Percentiles rank a stretch among this genome's conserved stretches.
phyloP scores from a whole-genome alignment of 2,888 invertebrate species.

The Aquatica leii region DNA sequence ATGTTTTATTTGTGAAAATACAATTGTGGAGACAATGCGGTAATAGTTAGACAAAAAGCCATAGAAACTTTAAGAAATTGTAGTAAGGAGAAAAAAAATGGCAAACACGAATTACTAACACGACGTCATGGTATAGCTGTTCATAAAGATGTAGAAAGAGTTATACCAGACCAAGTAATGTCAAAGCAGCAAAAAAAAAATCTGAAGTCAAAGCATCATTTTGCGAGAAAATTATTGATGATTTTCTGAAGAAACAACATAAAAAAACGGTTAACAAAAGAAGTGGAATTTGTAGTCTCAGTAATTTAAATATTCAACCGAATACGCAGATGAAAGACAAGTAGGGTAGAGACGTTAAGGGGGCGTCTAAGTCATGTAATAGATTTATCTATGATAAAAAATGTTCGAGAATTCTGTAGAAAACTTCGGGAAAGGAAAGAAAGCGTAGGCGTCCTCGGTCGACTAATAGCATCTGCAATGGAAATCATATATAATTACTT shows the following conservation, averaged over 20 bases:
- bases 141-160: not conserved
- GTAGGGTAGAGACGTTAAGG: not conserved
- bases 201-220: not conserved
- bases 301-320: not conserved
- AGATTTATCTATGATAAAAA: too few relatives aligned
- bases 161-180: not conserved
- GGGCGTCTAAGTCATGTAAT: not conserved
- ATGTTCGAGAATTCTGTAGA: too few relatives aligned
- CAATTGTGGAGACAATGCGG: not conserved
- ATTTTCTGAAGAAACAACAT: not conserved
- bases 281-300: not conserved
- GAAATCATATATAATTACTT: too few relatives aligned
- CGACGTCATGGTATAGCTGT: not conserved
- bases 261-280: not conserved
- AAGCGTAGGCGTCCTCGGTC: not conserved
- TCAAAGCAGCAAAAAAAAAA: not conserved
- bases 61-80: constrained; percentile 5
- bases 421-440: too few relatives aligned
- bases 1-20: not conserved
- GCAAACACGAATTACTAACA: not conserved
- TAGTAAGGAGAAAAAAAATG: not conserved
- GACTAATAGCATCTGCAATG: not conserved
- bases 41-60: not conserved
- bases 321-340: not conserved
- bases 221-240: not conserved